These are phyloP conservation scores for Colletes latitarsis DNA, from an alignment of 1,140 invertebrate genomes.

Conservation along the genomic window DNA sequence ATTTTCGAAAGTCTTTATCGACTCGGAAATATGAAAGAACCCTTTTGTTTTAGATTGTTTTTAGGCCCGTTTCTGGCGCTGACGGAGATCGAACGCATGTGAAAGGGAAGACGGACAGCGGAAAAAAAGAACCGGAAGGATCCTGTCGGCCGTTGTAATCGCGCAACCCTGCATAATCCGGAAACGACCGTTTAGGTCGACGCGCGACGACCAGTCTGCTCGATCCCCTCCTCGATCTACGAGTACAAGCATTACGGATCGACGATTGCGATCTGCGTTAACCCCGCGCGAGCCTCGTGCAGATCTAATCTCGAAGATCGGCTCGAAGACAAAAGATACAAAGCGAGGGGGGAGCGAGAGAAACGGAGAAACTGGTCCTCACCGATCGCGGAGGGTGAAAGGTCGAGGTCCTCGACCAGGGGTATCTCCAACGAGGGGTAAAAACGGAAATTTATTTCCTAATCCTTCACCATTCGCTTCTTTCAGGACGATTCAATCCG, in stretches of 20 bases:
- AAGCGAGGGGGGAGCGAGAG: conserved; percentile 14
- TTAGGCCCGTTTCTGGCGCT: no score
- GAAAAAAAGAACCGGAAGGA: background rate
- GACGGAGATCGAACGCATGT: no score
- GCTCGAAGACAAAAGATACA: conserved; percentile 52
- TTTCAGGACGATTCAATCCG: no score
- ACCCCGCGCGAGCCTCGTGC: conserved; percentile 25
- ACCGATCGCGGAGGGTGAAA: conserved; percentile 56
- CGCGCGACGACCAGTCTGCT: conserved; percentile 48
- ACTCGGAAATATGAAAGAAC: no score
- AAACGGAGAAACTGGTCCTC: conserved; percentile 56
- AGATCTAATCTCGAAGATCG: conserved; percentile 66
- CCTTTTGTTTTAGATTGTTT: no score
- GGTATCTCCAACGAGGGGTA: background rate
- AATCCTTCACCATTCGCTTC: background rate
- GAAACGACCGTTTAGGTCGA: conserved; percentile 71
- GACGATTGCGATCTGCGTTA: conserved; percentile 70
- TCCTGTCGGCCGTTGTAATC: background rate
- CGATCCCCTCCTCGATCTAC: conserved; percentile 53
- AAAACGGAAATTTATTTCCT: background rate
- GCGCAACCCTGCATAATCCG: conserved; percentile 60
- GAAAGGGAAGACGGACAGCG: background rate
- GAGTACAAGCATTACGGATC: conserved; percentile 69
- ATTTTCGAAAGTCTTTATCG: no score
- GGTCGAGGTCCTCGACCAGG: conserved; percentile 27